Base-by-base conservation (phyloP, 2,888 invertebrate species). In the Agrotis clavis region DNA sequence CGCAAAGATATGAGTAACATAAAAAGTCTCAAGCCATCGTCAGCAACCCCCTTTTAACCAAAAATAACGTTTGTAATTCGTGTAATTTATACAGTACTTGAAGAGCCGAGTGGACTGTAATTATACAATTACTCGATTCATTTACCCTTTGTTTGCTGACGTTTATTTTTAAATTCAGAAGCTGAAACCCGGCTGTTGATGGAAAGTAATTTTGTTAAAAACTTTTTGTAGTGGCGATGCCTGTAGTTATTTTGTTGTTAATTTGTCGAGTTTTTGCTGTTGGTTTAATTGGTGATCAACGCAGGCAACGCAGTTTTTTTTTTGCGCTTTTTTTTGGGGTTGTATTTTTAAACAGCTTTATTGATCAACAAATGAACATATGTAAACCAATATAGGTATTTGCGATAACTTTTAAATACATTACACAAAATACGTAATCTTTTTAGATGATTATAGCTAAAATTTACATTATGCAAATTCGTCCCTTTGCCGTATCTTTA, bases 91-190 rank as follows among this genome's bases (percentile, higher is more conserved):
- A 78, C 72, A 84, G 41, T 60, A 60, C 45, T 69, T 57, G 54
- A 16, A 69, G 16, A 61, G 67, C 63, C 73, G 67, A 69, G 67
- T 71, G 75, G 70, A 69, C 66, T 79, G 79, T 84, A 84, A 88
- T 87, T 83, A 86, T 78, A 83, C 82, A 88, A 89, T 90, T 87
- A 86, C 79, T 53, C 81, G 83, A 74, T 74, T 81, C 87, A 84
- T 89, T 88, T 79, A 85, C 54, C 71, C 53, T 51, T 50, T 30
- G 75, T 59, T 74, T n/a, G 51, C 41, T n/a, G 9, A n/a, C 50
- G 64, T 81, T 74, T 67, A 80, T 80, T 54, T 53, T 60, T 53
- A 56, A 74, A 66, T 81, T 69, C 41, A n/a, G 45, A n/a, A 53
- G 41, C 19, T 63, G 21, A 54, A 47, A 11, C n/a, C 48, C 0